Base-by-base conservation (phyloP, 2,113 vertebrate species). In the Corythoichthys haematopterus region DNA sequence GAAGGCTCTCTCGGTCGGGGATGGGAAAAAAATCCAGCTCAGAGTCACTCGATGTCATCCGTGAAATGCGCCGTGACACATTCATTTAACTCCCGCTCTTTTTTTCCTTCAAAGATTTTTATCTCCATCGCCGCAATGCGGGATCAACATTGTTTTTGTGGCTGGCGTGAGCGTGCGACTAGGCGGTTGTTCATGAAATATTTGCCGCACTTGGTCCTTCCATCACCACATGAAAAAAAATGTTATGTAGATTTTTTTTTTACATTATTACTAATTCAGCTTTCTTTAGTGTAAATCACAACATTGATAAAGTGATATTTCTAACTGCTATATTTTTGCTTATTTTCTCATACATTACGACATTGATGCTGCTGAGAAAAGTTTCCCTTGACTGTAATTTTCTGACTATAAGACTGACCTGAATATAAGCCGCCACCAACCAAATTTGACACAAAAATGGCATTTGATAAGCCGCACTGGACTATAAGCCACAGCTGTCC, bases 11-110 rank as follows among this genome's bases (percentile, higher is more conserved):
- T 57, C 12, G 12, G 28, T 4, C 14, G 2, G 33, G 33, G 36
- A 15, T 12, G 15, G 6, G 16, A 16, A 15, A 60, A 20, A 40
- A 40, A 43, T 61, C 16, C 8, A n/a, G 37, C 4, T 40, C n/a
- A 4, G 38, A 61, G 38, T 45, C 38, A 16, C 36, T 10, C 12
- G 40, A 45, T 28, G 43, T 83, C 79, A 82, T 77, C 83, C 80
- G 58, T 82, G 80, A 83, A 89, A 82, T 80, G 76, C 80, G 74
- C 71, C 36, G 6, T 76, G 60, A 57, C 48, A 66, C 52, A 6
- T 57, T 74, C 79, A 69, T 74, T 56, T 50, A 76, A 80, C 69
- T 60, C 64, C 68, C 62, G 11, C 64, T 64, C 70, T 60, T 73
- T 60, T 73, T 52, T 15, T 20, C 9, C 71, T 45, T 43, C 1